Evolutionary conservation across 1,140 invertebrate species (phyloP).

Genomic region (Diachasmimorpha longicaudata): DNA sequence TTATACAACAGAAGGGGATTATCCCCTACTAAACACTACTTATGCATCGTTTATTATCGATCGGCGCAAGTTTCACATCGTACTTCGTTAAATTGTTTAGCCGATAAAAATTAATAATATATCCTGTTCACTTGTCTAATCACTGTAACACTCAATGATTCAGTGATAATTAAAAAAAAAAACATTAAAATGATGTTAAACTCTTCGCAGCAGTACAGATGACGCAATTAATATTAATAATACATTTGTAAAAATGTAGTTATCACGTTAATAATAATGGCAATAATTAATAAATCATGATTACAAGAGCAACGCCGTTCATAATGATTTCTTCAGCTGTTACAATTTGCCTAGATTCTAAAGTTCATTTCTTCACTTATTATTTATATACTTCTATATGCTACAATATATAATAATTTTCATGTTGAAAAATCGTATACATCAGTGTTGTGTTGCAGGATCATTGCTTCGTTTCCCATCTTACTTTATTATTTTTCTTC

Average conservation of each 20-base stretch:
- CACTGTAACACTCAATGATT: neutral
- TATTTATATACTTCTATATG: slow-evolving; percentile 45
- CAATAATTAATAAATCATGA: slow-evolving; percentile 21
- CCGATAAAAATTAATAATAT: slow-evolving; percentile 18
- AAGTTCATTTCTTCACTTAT: slow-evolving; percentile 47
- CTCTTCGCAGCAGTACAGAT: slow-evolving; percentile 7
- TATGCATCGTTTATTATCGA: slow-evolving; percentile 34
- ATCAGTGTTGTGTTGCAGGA: slow-evolving; percentile 61
- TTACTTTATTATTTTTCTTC: slow-evolving; percentile 38
- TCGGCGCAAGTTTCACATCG: slow-evolving; percentile 17
- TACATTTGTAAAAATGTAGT: slow-evolving; percentile 32
- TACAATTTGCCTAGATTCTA: slow-evolving; percentile 57
- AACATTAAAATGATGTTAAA: too few relatives aligned
- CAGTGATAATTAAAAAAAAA: too few relatives aligned
- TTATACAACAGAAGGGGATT: slow-evolving; percentile 54
- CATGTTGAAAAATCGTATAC: slow-evolving; percentile 65
- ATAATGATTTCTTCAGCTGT: slow-evolving; percentile 53
- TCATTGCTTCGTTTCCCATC: slow-evolving; percentile 52
- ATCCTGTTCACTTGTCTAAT: neutral
- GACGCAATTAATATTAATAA: slow-evolving; percentile 33
- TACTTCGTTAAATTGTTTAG: neutral
- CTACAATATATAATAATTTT: slow-evolving; percentile 61
- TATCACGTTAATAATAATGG: slow-evolving; percentile 51
- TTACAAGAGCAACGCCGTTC: slow-evolving; percentile 49
- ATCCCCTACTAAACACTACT: slow-evolving; percentile 46